Percentiles rank a stretch among this genome's conserved stretches.
Evolutionary conservation across 2,797 vertebrate species (phyloP).

Genomic region (Scomberomorus guttatus): DNA sequence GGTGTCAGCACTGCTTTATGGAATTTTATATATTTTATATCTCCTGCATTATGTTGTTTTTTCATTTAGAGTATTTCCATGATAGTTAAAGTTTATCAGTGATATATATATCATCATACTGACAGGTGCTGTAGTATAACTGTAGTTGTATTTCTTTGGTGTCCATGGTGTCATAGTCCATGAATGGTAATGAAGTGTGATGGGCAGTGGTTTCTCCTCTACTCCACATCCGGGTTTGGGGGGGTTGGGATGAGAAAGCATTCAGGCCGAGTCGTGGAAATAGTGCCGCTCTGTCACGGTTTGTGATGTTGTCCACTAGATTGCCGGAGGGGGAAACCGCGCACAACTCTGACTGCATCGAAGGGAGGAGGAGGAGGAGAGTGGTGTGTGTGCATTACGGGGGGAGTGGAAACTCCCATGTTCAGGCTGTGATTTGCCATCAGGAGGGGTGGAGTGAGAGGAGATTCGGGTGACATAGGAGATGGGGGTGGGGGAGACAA

Average conservation of each 20-base stretch:
- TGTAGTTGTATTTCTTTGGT: slow-evolving; percentile 6
- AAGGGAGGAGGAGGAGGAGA: slow-evolving; percentile 17
- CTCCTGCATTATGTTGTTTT: neutral
- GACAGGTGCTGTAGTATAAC: neutral
- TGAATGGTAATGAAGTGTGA: slow-evolving; percentile 28
- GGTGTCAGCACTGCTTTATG: neutral
- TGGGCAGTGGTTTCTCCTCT: slow-evolving; percentile 44
- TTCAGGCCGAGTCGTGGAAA: slow-evolving; percentile 45
- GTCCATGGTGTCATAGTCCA: slow-evolving; percentile 9
- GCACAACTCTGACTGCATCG: slow-evolving; percentile 50
- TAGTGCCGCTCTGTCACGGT: slow-evolving; percentile 57
- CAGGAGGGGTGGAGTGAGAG: slow-evolving; percentile 15
- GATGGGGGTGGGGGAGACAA: neutral
- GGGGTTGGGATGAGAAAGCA: slow-evolving; percentile 22
- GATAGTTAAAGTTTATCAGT: neutral
- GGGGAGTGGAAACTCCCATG: slow-evolving; percentile 71
- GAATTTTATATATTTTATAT: neutral
- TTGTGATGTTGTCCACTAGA: slow-evolving; percentile 56
- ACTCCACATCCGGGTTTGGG: slow-evolving; percentile 34
- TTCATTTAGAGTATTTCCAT: neutral
- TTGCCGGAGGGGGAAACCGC: slow-evolving; percentile 55
- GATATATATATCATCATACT: neutral
- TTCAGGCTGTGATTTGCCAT: slow-evolving; percentile 45
- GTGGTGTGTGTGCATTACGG: slow-evolving; percentile 4
- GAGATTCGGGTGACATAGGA: slow-evolving; percentile 25